Evolutionary conservation across 1,140 invertebrate species (phyloP), one percentile per base, ranked within the genome.

Genomic region (Parasteatoda tepidariorum): DNA sequence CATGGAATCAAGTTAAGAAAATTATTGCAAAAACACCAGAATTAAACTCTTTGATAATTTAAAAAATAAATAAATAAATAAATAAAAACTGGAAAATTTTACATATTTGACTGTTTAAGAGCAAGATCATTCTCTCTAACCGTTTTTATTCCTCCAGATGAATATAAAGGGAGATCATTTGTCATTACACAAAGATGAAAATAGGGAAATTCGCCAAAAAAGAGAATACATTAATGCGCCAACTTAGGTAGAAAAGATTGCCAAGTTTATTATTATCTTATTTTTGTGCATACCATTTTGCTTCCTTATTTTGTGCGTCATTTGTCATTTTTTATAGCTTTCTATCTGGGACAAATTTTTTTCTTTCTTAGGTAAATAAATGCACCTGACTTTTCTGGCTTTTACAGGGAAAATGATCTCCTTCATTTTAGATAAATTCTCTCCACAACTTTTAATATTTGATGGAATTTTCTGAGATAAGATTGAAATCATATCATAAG

Each of bases 191-290:
- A 22, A 31, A 54, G 66, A 55, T 61, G 71, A 74, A 78, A 78
- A 54, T 48, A 24, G 38, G 13, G 28, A 26, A n/a, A n/a, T 33
- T 48, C 34, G 1, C 7, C 9, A 57, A 62, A 22, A 18, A 54
- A 61, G 31, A 64, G 26, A 66, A 78, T 66, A 55, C 54, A 78
- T 62, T 78, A 78, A 66, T 48, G 59, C 74, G 38, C 33, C 59
- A 48, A 66, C 61, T 78, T 57, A 66, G 61, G 74, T 66, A 66
- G 61, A 66, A 78, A 78, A 78, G 74, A 66, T 66, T 78, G 74
- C 74, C 26, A 66, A 54, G 61, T 78, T 78, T 78, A 78, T 78
- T 78, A 78, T 78, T 78, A 34, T 26, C 38, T 48, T 64, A 54
- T 66, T 78, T 78, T 64, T 64, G 55, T 38, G 55, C 59, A 62